A percentile compares a stretch with the other conserved stretches of the same genome.
These are phyloP conservation scores for Brotula barbata DNA, from an alignment of 2,797 vertebrate species.

Conservation along the genomic window DNA sequence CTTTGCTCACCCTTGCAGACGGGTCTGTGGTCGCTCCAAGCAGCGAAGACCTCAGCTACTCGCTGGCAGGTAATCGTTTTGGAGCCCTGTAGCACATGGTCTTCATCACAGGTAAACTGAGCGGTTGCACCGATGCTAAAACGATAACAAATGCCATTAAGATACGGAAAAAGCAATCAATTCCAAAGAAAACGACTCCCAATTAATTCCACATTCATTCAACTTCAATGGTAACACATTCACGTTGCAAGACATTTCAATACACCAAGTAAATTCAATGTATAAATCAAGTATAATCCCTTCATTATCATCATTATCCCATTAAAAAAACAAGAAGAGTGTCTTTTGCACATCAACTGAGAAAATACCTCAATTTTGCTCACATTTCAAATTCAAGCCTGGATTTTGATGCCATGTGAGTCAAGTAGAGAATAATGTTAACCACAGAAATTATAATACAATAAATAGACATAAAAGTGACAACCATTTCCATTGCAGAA, in stretches of 20 bases:
- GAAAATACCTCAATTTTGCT: not conserved
- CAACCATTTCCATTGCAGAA: not conserved
- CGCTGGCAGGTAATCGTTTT: constrained; percentile 97
- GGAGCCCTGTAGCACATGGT: constrained; percentile 96
- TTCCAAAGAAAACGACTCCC: constrained; percentile 44
- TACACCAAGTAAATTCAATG: not conserved
- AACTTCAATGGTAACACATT: constrained; percentile 12
- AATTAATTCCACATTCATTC: constrained; percentile 42
- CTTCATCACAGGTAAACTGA: constrained; percentile 95
- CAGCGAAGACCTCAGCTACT: constrained; percentile 96
- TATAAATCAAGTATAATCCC: not conserved
- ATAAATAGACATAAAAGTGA: not conserved
- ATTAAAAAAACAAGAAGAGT: not conserved
- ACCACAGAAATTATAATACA: not conserved
- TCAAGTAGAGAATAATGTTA: not conserved
- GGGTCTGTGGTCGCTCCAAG: constrained; percentile 98
- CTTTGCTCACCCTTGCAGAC: constrained; percentile 93
- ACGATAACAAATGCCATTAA: constrained; percentile 64
- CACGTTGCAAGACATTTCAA: not conserved
- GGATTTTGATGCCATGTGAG: not conserved
- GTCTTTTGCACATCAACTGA: not conserved
- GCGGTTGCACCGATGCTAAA: constrained; percentile 90
- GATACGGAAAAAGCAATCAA: constrained; percentile 46
- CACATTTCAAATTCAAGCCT: no score
- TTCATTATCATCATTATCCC: not conserved